phyloP scores from a whole-genome alignment of 2,888 invertebrate genomes.

The Steromphala cineraria region DNA sequence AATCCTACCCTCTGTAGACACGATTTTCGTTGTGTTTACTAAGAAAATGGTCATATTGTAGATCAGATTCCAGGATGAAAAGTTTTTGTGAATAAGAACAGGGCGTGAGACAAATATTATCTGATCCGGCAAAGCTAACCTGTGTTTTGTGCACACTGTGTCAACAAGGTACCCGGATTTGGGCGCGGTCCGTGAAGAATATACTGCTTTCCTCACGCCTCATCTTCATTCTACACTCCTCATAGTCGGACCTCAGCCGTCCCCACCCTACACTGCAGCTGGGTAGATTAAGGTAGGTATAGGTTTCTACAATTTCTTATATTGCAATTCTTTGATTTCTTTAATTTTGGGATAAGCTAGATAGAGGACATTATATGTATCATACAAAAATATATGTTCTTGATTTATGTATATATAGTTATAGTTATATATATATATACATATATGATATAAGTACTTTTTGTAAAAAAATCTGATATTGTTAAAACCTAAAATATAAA shows the following conservation, averaged over 20 bases:
- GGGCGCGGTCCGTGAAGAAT: neutral
- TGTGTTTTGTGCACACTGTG: neutral
- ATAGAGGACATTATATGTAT: no score
- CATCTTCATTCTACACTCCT: neutral
- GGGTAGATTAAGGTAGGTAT: neutral
- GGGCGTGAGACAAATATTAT: constrained; percentile 8
- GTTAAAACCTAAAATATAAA: no score
- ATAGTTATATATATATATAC: no score
- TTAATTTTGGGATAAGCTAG: no score
- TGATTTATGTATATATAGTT: no score
- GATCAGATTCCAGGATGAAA: neutral
- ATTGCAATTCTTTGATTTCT: no score
- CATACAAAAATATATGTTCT: no score
- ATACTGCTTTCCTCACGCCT: neutral
- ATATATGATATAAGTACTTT: no score
- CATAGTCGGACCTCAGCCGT: neutral
- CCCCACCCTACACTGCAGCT: neutral
- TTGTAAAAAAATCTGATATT: no score
- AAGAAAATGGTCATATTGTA: neutral
- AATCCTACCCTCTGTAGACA: neutral
- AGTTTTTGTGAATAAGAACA: neutral
- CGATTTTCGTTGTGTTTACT: neutral
- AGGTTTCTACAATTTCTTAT: neutral
- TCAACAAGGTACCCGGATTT: neutral
- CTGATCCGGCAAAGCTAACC: neutral